Evolutionary conservation across 2,888 invertebrate genomes (phyloP), one percentile per base, ranked within the genome.

Genomic region (Globia sparganii): DNA sequence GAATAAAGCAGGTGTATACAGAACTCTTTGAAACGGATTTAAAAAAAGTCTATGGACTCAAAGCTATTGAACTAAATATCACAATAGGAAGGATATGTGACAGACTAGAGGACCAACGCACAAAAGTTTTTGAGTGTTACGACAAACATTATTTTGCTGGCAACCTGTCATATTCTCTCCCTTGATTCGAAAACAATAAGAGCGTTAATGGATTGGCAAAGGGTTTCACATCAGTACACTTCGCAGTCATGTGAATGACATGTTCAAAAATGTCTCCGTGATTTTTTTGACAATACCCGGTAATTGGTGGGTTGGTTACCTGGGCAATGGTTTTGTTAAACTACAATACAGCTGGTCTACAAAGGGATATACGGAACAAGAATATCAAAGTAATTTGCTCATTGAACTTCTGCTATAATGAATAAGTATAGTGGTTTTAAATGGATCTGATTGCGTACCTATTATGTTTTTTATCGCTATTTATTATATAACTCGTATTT

Each of bases 281-380:
- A 93, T 94, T 95, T 96, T 94, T 94, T 93, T 92, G 92, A 94
- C 94, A 95, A 95, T 95, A 90, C 93, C 65, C 87, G 59, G 94
- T 96, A 96, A 96, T 96, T 96, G 96, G 96, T 96, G 96, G 96
- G 96, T 95, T 95, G 95, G 96, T 94, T 96, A 96, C 96, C 96
- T 96, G 96, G 96, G 94, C 91, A 91, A 90, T 87, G 93, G 95
- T 94, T 94, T 96, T 96, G 96, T 96, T 88, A 90, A 92, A 91
- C 89, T 91, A 96, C 95, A 96, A 96, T 96, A 90, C 91, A 85
- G 88, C 91, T 88, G 91, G 93, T 91, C 91, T 89, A 95, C 94
- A 96, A 95, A 91, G 91, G 91, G 89, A 89, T 89, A 91, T 86
- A 89, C 87, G 91, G 91, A 91, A 92, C 88, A 91, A 92, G 93